Evolutionary conservation across 2,888 invertebrate genomes (phyloP).

Genomic region (Megamerina dolium): DNA sequence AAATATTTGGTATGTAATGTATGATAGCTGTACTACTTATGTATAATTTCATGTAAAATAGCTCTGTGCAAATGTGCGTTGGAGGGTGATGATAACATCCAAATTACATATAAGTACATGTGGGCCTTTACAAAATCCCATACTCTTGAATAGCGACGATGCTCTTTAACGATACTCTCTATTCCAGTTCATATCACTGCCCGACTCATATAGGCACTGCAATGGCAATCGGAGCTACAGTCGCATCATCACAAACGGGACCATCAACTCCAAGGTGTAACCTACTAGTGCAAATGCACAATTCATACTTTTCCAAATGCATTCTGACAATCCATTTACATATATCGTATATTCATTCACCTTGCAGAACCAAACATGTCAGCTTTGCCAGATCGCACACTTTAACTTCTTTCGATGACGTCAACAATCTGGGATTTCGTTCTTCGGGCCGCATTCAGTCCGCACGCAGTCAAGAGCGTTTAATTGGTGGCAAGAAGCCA

Average conservation of each 20-base stretch:
- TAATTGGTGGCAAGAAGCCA: conserved; percentile 67
- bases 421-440: conserved; percentile 47
- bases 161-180: too few species aligned
- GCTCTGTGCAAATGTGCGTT: too few species aligned
- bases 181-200: conserved; percentile 43
- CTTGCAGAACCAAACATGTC: conserved; percentile 75
- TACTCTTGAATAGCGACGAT: too few species aligned
- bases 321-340: neutral
- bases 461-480: conserved; percentile 61
- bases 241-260: conserved; percentile 55
- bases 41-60: too few species aligned
- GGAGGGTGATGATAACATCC: too few species aligned
- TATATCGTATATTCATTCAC: neutral
- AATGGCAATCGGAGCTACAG: conserved; percentile 48
- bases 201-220: conserved; percentile 45
- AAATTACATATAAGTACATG: too few species aligned
- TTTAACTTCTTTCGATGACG: conserved; percentile 75
- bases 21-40: too few species aligned
- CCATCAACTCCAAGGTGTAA: conserved; percentile 40
- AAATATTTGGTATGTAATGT: conserved; percentile 41
- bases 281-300: conserved; percentile 21
- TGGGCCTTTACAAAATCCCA: too few species aligned
- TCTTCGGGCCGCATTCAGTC: conserved; percentile 49
- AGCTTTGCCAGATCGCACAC: conserved; percentile 86
- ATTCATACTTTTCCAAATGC: conserved; percentile 12